These are phyloP conservation scores for Branchinecta lynchi DNA, from an alignment of 1,140 invertebrate species.

Conservation along the genomic window DNA sequence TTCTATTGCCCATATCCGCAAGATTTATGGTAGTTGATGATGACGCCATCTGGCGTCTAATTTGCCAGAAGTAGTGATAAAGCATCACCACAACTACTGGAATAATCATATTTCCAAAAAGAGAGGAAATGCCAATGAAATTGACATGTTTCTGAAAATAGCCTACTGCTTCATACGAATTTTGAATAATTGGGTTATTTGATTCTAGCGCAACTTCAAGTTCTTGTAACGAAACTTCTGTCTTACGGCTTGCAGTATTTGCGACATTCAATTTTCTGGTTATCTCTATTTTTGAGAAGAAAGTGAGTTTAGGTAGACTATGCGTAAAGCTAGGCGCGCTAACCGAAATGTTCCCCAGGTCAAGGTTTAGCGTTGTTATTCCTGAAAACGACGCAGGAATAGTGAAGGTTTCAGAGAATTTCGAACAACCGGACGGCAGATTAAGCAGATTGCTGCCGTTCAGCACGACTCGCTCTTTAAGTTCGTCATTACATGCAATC, in stretches of 20 bases:
- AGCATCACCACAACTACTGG: too few relatives aligned
- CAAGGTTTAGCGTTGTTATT: not conserved
- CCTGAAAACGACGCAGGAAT: not conserved
- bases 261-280: not conserved
- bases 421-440: not conserved
- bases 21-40: too few relatives aligned
- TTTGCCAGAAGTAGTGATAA: too few relatives aligned
- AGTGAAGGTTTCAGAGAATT: not conserved
- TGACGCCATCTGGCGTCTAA: too few relatives aligned
- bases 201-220: not conserved
- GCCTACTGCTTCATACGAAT: not conserved
- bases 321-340: not conserved
- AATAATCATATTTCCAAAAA: too few relatives aligned
- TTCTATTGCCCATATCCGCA: too few relatives aligned
- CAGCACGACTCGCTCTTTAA: not conserved
- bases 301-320: not conserved
- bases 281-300: not conserved
- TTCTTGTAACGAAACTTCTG: constrained; percentile 1
- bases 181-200: not conserved
- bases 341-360: not conserved
- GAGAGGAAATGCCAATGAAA: too few relatives aligned
- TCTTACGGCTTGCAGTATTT: not conserved
- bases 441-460: not conserved
- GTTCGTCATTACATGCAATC: not conserved
- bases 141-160: too few relatives aligned